These are phyloP conservation scores for Lochmaea capreae DNA, from an alignment of 2,888 invertebrate genomes.

Conservation along the genomic window DNA sequence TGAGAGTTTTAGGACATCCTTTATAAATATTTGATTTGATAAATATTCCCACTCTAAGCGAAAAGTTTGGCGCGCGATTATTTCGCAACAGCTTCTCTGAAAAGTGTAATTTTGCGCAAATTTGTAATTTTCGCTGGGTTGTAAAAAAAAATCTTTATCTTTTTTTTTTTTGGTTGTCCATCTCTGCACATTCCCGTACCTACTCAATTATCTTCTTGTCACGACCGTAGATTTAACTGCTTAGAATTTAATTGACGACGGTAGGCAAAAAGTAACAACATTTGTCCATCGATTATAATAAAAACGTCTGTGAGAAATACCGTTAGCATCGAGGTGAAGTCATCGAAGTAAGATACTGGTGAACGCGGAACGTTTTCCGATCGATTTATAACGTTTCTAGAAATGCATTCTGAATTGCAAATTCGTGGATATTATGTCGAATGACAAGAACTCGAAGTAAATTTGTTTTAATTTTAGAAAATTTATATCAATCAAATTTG, in stretches of 20 bases:
- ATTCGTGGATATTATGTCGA: not conserved
- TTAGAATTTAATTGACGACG: not conserved
- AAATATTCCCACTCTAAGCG: too few relatives aligned
- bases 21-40: too few relatives aligned
- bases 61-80: too few relatives aligned
- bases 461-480: not conserved
- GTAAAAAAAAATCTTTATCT: too few relatives aligned
- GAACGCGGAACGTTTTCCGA: not conserved
- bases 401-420: not conserved
- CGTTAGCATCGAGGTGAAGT: not conserved
- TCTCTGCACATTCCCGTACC: too few relatives aligned
- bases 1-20: too few relatives aligned
- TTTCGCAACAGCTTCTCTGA: too few relatives aligned
- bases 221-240: not conserved
- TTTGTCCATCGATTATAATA: slow-evolving; percentile 4
- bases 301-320: not conserved
- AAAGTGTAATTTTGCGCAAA: too few relatives aligned
- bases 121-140: too few relatives aligned
- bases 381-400: not conserved
- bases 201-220: slow-evolving; percentile 8
- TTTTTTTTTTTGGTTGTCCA: too few relatives aligned
- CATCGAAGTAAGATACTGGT: not conserved
- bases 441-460: not conserved
- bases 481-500: too few relatives aligned
- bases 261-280: not conserved